A percentile compares a stretch with the other conserved stretches of the same genome.
phyloP scores from a whole-genome alignment of 2,888 invertebrate species.

The Pheosia gnoma region DNA sequence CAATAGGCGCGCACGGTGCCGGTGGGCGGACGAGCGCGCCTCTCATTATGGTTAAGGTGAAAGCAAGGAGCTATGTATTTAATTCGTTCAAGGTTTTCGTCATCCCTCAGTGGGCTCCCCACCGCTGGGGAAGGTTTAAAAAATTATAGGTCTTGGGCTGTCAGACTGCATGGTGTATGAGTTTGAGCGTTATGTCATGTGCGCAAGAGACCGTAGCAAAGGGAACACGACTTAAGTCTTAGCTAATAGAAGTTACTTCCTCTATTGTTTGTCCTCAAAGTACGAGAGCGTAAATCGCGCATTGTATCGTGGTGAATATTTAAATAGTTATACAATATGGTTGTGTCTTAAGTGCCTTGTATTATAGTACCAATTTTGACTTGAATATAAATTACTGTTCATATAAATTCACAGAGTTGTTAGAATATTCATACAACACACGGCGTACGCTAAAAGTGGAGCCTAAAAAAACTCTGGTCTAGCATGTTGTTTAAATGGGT shows the following conservation, averaged over 20 bases:
- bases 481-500: no score
- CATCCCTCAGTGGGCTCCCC: constrained; percentile 72
- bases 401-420: no score
- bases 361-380: neutral
- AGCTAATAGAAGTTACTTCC: constrained; percentile 31
- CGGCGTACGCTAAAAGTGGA: no score
- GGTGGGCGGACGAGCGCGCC: constrained; percentile 61
- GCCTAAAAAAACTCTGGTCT: no score
- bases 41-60: constrained; percentile 79
- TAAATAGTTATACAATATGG: neutral
- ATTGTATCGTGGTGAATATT: neutral
- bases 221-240: constrained; percentile 21
- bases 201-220: constrained; percentile 33
- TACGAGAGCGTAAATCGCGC: constrained; percentile 10
- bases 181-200: constrained; percentile 44
- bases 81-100: constrained; percentile 77
- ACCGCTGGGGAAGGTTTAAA: constrained; percentile 48
- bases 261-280: constrained; percentile 36
- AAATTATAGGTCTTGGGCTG: constrained; percentile 24
- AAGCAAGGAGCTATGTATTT: constrained; percentile 77
- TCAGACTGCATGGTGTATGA: constrained; percentile 32
- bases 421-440: no score
- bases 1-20: constrained; percentile 59
- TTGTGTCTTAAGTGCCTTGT: neutral
- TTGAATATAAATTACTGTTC: no score